Evolutionary conservation across 2,113 vertebrate species (phyloP), one percentile per base, ranked within the genome.

Genomic region (Microtus oregoni): DNA sequence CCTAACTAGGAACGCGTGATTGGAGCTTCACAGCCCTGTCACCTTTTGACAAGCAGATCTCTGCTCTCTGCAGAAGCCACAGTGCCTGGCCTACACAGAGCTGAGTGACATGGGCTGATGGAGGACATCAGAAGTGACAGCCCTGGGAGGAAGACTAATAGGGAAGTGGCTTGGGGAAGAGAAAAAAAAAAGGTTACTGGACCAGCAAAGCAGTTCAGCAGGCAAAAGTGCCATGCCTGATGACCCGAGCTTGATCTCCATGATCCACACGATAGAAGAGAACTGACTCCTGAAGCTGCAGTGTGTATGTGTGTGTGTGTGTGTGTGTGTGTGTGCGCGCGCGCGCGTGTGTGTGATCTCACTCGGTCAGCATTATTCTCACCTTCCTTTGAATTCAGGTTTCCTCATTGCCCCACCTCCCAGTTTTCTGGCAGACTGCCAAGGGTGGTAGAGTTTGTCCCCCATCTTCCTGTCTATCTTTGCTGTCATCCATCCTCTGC

Each of bases 401-500:
- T 35, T 73, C 65, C 19, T 0, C 55, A 1, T 44, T 4, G 24
- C 5, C 50, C 1, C 32, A 22, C 19, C 7, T 26, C 14, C 44
- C 2, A 9, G 47, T 11, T 8, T 58, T 58, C 85, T 47, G 72
- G 41, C 9, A 70, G 22, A 20, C 14, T 30, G 30, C n/a, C n/a
- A 17, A 38, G 30, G 26, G 1, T 12, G 13, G 20, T 19, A 5
- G 14, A 2, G 35, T 35, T 24, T 13, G 1, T 6, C 86, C 75
- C 41, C 38, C 2, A 2, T 6, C 7, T 38, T 79, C 68, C 4
- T 9, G 17, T 1, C 1, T 0, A 5, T 2, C 55, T 63, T 11
- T 15, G 30, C 70, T 0, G 3, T 47, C 52, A 24, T 10, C 24
- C 1, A 13, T 3, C 44, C 52, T 8, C 11, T 58, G 35, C 15